Evolutionary conservation across 2,888 invertebrate species (phyloP).

Genomic region (Drosophila algonquin): DNA sequence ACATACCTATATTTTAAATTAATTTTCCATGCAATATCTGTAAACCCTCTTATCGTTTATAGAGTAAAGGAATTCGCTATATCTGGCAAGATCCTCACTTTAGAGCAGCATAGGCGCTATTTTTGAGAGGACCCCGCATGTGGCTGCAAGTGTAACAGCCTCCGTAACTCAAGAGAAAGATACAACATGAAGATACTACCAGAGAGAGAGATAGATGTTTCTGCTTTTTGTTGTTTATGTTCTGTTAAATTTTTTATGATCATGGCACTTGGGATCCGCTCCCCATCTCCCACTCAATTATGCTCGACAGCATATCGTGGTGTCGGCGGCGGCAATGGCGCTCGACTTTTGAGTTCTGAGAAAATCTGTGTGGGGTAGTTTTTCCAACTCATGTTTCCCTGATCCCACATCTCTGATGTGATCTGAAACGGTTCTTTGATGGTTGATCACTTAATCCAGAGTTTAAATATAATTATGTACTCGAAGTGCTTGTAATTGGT

Average conservation of each 20-base stretch:
- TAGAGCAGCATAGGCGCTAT: conserved; percentile 60
- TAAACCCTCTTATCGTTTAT: background rate
- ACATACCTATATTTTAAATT: too few relatives aligned
- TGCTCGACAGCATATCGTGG: conserved; percentile 19
- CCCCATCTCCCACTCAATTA: conserved; percentile 50
- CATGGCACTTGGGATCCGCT: conserved; percentile 17
- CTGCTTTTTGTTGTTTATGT: conserved; percentile 49
- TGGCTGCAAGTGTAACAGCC: too few relatives aligned
- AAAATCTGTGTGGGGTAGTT: conserved; percentile 62
- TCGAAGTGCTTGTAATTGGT: background rate
- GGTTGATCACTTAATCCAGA: background rate
- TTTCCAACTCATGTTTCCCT: conserved; percentile 34
- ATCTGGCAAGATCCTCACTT: conserved; percentile 44
- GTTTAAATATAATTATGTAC: background rate
- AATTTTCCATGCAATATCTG: background rate
- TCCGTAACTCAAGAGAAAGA: conserved; percentile 17
- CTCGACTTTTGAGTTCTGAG: conserved; percentile 34
- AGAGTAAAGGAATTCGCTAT: conserved; percentile 10
- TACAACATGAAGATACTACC: background rate
- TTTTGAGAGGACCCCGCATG: conserved; percentile 51
- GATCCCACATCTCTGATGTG: conserved; percentile 19
- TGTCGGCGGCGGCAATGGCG: background rate
- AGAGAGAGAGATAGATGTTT: conserved; percentile 43
- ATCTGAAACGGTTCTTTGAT: conserved; percentile 1
- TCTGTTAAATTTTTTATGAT: conserved; percentile 56